Base-by-base conservation (phyloP, 2,888 invertebrate species). In the Mantis religiosa region DNA sequence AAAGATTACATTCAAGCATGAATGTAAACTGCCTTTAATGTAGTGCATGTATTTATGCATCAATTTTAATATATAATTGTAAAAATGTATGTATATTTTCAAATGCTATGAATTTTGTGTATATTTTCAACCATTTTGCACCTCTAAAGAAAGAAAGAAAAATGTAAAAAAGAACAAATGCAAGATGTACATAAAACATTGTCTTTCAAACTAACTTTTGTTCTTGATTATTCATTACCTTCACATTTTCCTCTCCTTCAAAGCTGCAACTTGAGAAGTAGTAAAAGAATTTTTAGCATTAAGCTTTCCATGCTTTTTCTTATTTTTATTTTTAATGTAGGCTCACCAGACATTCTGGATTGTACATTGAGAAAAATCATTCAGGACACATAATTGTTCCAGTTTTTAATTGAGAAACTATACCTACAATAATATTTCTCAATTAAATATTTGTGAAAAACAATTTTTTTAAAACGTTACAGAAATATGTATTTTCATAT, bases 21-120 rank as follows among this genome's bases (percentile, higher is more conserved):
- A 87, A 30, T 28, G 25, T 82, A 82, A 87, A 82, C 82, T 87
- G 87, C 87, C 87, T 87, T 87, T 87, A 54, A 54, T 41, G 82
- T 87, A 87, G 81, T 82, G 82, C 81, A 87, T 86, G 25, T 85
- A 28, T 86, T 81, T 71, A 86, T 34, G 41, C 84, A 34, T 47
- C 27, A 82, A 15, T 82, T 27, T n/a, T 34, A 25, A 28, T 30
- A 28, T 82, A 54, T 71, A 47, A 71, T 15, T 87, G 87, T 87
- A 87, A 87, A 87, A 82, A 20, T 87, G 87, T 87, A 87, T 34
- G 82, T 87, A 87, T 87, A 87, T 87, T 87, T 87, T 87, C 87
- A 87, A 87, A 87, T 87, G 87, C 41, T 28, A n/a, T 82, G 28
- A 81, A 20, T 34, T 85, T 82, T 87, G 87, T 87, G 87, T 41